A percentile compares a stretch with the other conserved stretches of the same genome.
phyloP scores from a whole-genome alignment of 2,797 vertebrate species.

The Darevskia mixta region DNA sequence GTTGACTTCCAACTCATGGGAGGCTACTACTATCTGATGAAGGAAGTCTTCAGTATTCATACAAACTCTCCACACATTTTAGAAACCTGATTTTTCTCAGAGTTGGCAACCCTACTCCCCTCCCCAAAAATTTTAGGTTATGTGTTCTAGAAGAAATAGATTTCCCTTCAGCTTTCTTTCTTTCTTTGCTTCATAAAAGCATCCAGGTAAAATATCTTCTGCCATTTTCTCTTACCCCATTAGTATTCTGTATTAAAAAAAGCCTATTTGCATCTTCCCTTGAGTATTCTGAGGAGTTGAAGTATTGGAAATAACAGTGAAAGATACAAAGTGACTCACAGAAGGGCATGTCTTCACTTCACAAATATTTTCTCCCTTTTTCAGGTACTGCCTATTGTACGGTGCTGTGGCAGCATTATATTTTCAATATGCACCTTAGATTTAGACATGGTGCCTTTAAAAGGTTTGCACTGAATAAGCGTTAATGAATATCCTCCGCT shows the following conservation, averaged over 20 bases:
- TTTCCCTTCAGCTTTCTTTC: background rate
- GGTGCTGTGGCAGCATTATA: background rate
- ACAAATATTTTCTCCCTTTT: background rate
- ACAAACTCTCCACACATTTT: background rate
- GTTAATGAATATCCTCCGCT: slow-evolving; percentile 23
- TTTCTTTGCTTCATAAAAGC: slow-evolving; percentile 30
- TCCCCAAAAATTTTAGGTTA: too few relatives aligned
- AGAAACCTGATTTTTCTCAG: background rate
- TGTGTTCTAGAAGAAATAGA: background rate
- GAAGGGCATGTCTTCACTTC: slow-evolving; percentile 12
- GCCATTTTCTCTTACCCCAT: slow-evolving; percentile 13
- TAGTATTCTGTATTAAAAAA: slow-evolving; percentile 5
- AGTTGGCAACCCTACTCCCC: too few relatives aligned
- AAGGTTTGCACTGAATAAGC: background rate
- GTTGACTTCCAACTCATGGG: background rate
- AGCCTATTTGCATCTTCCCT: slow-evolving; percentile 37
- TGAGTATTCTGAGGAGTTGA: slow-evolving; percentile 27
- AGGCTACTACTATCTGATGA: background rate
- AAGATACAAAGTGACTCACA: slow-evolving; percentile 13
- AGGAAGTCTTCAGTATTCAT: background rate
- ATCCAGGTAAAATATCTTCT: background rate
- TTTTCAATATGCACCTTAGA: background rate
- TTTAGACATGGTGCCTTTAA: background rate
- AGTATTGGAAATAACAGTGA: slow-evolving; percentile 36
- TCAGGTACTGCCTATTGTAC: background rate